These are phyloP conservation scores for Syngnathus typhle DNA, from an alignment of 2,113 vertebrate species.

Conservation along the genomic window DNA sequence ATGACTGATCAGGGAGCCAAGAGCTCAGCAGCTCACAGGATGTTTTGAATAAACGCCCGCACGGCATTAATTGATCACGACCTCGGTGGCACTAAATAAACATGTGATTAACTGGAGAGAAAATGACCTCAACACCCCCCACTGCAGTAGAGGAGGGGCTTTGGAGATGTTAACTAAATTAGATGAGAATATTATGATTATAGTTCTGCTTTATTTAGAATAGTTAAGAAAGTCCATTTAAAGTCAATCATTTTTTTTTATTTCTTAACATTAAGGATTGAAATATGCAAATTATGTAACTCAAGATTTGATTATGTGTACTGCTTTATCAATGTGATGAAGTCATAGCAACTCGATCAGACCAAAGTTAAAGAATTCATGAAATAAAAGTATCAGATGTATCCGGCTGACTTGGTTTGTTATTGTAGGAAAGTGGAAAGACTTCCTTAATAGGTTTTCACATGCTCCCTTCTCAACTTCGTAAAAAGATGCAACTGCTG, in stretches of 20 bases:
- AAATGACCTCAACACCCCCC: constrained; percentile 52
- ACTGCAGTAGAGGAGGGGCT: constrained; percentile 36
- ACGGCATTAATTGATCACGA: constrained; percentile 65
- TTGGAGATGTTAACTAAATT: constrained; percentile 11
- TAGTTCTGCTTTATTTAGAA: background rate
- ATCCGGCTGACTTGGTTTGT: constrained; percentile 7
- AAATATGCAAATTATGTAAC: background rate
- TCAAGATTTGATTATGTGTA: no score
- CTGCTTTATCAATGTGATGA: background rate
- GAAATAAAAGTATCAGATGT: constrained; percentile 5
- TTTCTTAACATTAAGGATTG: background rate
- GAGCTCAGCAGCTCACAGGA: constrained; percentile 50
- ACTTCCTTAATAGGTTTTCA: constrained; percentile 51
- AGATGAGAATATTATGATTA: background rate
- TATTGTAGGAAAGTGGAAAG: constrained; percentile 37
- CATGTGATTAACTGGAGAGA: constrained; percentile 66
- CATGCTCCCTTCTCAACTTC: constrained; percentile 29
- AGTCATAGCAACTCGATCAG: background rate
- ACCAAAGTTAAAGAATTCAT: background rate
- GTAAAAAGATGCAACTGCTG: constrained; percentile 47
- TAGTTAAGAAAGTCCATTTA: background rate
- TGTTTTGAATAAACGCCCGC: constrained; percentile 65
- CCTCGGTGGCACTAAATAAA: constrained; percentile 66
- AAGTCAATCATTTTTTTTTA: background rate
- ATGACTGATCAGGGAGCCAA: constrained; percentile 56